Percentiles rank a stretch among this genome's conserved stretches.
These are phyloP conservation scores for Morinoia aosen DNA, from an alignment of 2,888 invertebrate species.

Conservation along the genomic window DNA sequence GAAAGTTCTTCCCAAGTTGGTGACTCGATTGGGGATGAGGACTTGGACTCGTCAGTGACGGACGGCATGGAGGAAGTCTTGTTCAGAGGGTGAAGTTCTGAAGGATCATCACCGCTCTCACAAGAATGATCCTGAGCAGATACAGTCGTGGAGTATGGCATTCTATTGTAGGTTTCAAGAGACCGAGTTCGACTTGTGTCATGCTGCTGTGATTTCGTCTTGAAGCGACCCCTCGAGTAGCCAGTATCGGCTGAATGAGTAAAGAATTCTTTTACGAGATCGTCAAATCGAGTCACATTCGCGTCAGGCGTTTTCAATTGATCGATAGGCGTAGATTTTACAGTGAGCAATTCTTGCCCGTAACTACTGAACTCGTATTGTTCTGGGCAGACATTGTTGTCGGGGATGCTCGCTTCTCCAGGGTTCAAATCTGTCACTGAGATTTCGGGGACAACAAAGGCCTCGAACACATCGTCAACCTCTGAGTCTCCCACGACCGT, in stretches of 20 bases:
- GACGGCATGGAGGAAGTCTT: constrained; percentile 32
- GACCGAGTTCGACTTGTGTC: constrained; percentile 12
- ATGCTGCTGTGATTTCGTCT: neutral
- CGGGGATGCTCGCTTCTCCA: constrained; percentile 31
- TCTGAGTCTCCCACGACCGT: neutral
- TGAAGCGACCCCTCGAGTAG: neutral
- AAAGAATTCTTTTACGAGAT: constrained; percentile 43
- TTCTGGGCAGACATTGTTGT: constrained; percentile 51
- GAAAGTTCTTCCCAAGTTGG: neutral
- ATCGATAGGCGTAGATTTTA: constrained; percentile 20
- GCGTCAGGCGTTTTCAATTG: neutral
- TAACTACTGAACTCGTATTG: constrained; percentile 15
- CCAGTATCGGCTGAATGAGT: neutral
- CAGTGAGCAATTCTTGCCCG: constrained; percentile 19
- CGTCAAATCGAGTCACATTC: constrained; percentile 8
- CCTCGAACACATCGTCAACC: neutral
- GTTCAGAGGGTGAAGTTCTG: neutral
- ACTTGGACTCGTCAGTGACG: constrained; percentile 4
- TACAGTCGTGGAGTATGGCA: neutral
- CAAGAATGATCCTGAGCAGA: neutral
- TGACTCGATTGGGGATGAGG: neutral
- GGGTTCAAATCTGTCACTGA: constrained; percentile 56
- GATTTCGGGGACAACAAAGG: constrained; percentile 55
- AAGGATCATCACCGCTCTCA: neutral
- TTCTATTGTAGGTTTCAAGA: constrained; percentile 6